These are phyloP conservation scores for Beaufortia kweichowensis DNA, from an alignment of 2,113 vertebrate species.

Conservation along the genomic window DNA sequence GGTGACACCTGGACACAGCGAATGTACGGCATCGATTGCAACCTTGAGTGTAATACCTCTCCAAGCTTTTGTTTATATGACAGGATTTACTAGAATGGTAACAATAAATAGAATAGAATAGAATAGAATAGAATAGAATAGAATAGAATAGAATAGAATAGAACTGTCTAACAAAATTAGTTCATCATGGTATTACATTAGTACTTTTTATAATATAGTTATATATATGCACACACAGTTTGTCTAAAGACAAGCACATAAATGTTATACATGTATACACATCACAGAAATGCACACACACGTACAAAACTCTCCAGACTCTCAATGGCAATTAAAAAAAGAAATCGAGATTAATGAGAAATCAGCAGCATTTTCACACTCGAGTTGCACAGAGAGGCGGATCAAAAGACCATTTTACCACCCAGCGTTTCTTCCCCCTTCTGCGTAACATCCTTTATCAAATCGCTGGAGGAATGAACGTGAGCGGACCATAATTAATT, in stretches of 20 bases:
- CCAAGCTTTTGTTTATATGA: neutral
- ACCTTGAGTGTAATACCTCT: slow-evolving; percentile 13
- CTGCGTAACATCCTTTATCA: slow-evolving; percentile 14
- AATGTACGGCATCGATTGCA: slow-evolving; percentile 12
- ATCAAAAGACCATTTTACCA: slow-evolving; percentile 28
- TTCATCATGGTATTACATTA: too few relatives aligned
- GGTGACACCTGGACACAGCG: neutral
- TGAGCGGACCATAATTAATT: slow-evolving; percentile 49
- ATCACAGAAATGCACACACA: neutral
- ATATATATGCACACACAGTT: neutral
- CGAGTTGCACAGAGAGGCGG: slow-evolving; percentile 24
- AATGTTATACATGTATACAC: neutral
- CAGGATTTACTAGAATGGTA: too few relatives aligned
- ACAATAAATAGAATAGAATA: too few relatives aligned
- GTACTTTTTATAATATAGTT: too few relatives aligned
- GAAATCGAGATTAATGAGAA: slow-evolving; percentile 47
- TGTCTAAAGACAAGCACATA: neutral
- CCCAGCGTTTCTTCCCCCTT: neutral
- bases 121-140: too few relatives aligned
- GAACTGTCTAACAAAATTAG: too few relatives aligned
- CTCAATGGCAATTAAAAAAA: slow-evolving; percentile 32
- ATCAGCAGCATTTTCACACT: slow-evolving; percentile 36
- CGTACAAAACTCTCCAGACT: slow-evolving; percentile 1
- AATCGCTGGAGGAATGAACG: slow-evolving; percentile 1
- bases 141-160: too few relatives aligned